phyloP scores from a whole-genome alignment of 2,888 invertebrate genomes.

The Athalia circularis region DNA sequence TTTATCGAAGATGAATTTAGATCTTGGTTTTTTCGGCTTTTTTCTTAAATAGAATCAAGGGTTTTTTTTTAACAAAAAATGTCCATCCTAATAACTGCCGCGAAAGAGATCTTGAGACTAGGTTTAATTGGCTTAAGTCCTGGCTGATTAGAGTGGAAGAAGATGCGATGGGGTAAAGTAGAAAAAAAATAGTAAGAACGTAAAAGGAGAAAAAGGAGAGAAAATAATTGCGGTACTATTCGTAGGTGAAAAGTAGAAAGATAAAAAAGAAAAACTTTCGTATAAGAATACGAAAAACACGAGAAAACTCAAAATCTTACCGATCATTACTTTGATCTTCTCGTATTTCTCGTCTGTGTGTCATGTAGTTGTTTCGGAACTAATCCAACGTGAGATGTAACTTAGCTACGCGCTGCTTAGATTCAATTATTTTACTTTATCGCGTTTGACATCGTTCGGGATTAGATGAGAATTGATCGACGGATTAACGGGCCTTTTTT shows the following conservation, averaged over 20 bases:
- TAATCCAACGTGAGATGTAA: neutral
- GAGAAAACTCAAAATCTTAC: neutral
- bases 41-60: too few relatives aligned
- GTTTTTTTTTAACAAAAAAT: neutral
- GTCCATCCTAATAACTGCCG: conserved; percentile 18
- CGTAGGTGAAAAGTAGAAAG: neutral
- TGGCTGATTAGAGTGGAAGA: conserved; percentile 21
- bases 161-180: neutral
- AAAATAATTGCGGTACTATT: neutral
- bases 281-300: conserved; percentile 5
- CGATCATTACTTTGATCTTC: conserved; percentile 40
- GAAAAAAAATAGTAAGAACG: neutral
- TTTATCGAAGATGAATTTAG: too few relatives aligned
- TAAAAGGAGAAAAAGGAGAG: neutral
- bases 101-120: conserved; percentile 1
- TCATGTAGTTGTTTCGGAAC: neutral
- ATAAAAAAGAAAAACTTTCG: neutral
- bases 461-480: conserved; percentile 37
- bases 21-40: too few relatives aligned
- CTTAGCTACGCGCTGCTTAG: neutral
- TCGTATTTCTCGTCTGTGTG: conserved; percentile 15
- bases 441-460: conserved; percentile 37
- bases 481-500: conserved; percentile 29
- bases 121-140: conserved; percentile 42
- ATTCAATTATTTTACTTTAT: conserved; percentile 44